Percentiles rank a stretch among this genome's conserved stretches.
Evolutionary conservation across 1,140 invertebrate genomes (phyloP).

Genomic region (Cylas formicarius): DNA sequence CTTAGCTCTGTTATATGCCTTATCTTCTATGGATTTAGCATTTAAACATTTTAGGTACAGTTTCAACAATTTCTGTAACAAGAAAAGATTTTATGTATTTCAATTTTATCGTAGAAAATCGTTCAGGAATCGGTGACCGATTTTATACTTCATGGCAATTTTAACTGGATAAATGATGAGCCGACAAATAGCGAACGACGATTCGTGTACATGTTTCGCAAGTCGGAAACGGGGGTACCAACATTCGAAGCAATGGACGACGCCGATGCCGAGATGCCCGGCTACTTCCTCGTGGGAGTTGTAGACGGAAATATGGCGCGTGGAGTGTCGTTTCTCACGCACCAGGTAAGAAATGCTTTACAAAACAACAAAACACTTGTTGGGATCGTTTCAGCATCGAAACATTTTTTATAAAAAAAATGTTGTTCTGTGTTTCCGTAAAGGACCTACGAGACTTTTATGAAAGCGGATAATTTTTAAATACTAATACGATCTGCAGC

Average conservation of each 20-base stretch:
- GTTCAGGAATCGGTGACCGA: conserved; percentile 57
- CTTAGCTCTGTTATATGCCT: too few species aligned
- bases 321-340: conserved; percentile 45
- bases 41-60: neutral
- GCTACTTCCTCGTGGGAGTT: conserved; percentile 55
- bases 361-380: neutral
- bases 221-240: conserved; percentile 52
- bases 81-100: neutral
- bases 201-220: conserved; percentile 60
- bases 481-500: too few species aligned
- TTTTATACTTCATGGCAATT: conserved; percentile 57
- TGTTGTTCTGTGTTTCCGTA: too few species aligned
- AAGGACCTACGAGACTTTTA: too few species aligned
- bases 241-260: conserved; percentile 44
- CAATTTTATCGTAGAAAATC: conserved; percentile 48
- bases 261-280: conserved; percentile 53
- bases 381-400: neutral
- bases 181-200: conserved; percentile 45
- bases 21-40: too few species aligned
- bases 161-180: conserved; percentile 51
- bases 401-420: conserved; percentile 14
- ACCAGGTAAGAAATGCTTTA: conserved; percentile 29
- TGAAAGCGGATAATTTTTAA: too few species aligned
- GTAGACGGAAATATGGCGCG: conserved; percentile 50
- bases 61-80: conserved; percentile 1